phyloP scores from a whole-genome alignment of 2,113 vertebrate species.

The Origma solitaria region DNA sequence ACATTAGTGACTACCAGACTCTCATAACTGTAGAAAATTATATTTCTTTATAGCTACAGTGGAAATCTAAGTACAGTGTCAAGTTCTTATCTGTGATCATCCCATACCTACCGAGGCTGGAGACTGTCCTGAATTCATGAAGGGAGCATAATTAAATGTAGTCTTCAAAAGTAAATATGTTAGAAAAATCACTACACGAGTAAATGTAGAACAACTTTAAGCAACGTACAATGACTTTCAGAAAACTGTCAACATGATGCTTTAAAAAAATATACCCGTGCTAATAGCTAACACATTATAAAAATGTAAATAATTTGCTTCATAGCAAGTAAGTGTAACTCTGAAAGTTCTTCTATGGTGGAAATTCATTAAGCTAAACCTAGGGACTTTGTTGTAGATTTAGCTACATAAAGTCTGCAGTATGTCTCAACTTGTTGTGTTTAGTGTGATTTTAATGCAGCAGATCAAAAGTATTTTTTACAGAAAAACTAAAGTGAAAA shows the following conservation, averaged over 20 bases:
- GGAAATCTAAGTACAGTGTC: not conserved
- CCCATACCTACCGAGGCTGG: not conserved
- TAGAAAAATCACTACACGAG: not conserved
- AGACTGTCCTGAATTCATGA: not conserved
- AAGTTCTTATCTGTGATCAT: not conserved
- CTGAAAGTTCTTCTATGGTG: not conserved
- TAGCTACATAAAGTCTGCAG: not conserved
- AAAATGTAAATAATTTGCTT: not conserved
- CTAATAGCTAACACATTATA: not conserved
- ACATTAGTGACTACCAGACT: not conserved
- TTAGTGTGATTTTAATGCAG: not conserved
- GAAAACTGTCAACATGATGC: not conserved
- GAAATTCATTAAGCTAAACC: not conserved
- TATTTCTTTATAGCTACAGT: not conserved
- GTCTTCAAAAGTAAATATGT: not conserved
- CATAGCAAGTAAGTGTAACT: not conserved
- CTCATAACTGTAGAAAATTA: not conserved
- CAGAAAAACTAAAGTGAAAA: not conserved
- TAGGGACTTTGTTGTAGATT: not conserved
- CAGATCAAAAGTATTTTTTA: conserved; percentile 2
- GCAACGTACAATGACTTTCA: not conserved
- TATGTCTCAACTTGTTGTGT: conserved; percentile 30
- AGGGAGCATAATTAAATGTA: not conserved
- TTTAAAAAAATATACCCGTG: not conserved
- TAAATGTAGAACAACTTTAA: not conserved